Conservation (phyloP, 2,113 vertebrate species). For the Caretta caretta region DNA sequence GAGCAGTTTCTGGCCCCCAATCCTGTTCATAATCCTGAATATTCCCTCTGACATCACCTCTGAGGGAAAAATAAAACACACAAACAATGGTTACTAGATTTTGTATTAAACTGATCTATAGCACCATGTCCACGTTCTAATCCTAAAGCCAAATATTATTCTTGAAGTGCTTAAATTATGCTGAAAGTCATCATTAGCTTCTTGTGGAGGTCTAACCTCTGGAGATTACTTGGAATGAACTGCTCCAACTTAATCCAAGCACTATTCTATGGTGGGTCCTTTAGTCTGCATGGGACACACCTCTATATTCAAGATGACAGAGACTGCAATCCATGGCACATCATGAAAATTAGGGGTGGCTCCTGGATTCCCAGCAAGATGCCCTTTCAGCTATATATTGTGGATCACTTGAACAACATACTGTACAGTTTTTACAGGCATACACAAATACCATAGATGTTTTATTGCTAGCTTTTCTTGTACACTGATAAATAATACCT, state of each 20-base stretch:
- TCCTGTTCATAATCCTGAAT: slow-evolving; percentile 69
- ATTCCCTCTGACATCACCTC: slow-evolving; percentile 67
- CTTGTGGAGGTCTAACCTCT: background rate
- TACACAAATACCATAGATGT: background rate
- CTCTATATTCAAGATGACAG: background rate
- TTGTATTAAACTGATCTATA: accelerated
- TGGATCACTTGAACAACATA: background rate
- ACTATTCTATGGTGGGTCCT: background rate
- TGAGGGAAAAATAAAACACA: slow-evolving; percentile 15
- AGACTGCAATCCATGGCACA: background rate
- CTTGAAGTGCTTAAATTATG: background rate
- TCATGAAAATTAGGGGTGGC: background rate
- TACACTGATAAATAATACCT: background rate
- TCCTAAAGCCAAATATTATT: slow-evolving; percentile 31
- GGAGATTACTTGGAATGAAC: background rate
- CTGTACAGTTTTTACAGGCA: background rate
- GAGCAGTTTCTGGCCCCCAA: slow-evolving; percentile 59
- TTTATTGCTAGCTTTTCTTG: slow-evolving; percentile 7
- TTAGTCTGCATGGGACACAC: background rate
- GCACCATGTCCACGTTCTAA: slow-evolving; percentile 5
- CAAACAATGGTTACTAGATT: background rate
- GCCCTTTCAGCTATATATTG: background rate
- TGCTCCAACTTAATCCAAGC: background rate
- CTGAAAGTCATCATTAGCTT: background rate
- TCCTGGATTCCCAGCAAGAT: background rate